Conservation (phyloP, 2,888 invertebrate genomes). For the Nymphalis c-album region DNA sequence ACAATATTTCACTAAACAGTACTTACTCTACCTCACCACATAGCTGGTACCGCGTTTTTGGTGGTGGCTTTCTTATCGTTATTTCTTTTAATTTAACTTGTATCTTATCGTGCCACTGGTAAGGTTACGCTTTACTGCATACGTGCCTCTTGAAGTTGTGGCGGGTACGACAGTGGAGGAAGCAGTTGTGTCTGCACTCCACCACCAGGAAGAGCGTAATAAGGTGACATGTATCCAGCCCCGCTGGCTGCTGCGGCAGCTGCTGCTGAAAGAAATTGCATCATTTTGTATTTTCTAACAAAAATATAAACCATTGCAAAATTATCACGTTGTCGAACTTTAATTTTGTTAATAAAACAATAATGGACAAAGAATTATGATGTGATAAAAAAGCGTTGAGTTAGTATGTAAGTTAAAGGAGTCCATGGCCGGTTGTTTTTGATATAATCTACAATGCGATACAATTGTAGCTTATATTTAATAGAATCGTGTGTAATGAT, state of each 20-base stretch:
- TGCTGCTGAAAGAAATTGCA: slow-evolving; percentile 54
- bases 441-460: no score
- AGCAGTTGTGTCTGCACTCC: slow-evolving; percentile 83
- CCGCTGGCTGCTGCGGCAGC: slow-evolving; percentile 80
- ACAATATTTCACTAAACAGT: slow-evolving; percentile 14
- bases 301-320: background rate
- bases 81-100: slow-evolving; percentile 13
- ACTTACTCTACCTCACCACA: slow-evolving; percentile 27
- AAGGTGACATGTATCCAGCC: slow-evolving; percentile 88
- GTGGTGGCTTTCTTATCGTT: slow-evolving; percentile 14
- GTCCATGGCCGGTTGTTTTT: no score
- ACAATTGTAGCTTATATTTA: no score
- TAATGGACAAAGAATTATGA: no score
- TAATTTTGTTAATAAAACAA: no score
- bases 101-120: slow-evolving; percentile 32
- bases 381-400: no score
- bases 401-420: no score
- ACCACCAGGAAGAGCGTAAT: slow-evolving; percentile 85
- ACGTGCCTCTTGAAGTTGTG: slow-evolving; percentile 88
- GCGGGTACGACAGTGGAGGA: slow-evolving; percentile 84
- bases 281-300: background rate
- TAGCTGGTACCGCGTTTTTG: slow-evolving; percentile 42
- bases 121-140: slow-evolving; percentile 81
- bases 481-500: no score
- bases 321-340: no score